These are phyloP conservation scores for Athalia rosae DNA, from an alignment of 2,888 invertebrate genomes.

Conservation along the genomic window DNA sequence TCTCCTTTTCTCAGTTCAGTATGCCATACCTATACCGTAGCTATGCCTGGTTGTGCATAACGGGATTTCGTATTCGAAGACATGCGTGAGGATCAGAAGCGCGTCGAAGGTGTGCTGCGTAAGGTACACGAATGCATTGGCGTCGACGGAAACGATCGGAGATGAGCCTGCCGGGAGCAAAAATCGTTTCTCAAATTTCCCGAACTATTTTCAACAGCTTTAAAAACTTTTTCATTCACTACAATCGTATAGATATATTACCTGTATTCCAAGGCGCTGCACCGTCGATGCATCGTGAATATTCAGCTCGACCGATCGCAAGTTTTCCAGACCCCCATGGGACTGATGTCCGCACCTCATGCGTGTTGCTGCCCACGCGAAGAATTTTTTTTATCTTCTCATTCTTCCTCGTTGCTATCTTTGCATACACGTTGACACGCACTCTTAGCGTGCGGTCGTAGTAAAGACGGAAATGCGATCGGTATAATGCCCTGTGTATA, in stretches of 20 bases:
- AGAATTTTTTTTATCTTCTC: constrained; percentile 10
- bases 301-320: background rate
- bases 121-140: constrained; percentile 51
- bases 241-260: too few species aligned
- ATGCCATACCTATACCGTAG: constrained; percentile 55
- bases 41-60: constrained; percentile 58
- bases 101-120: constrained; percentile 47
- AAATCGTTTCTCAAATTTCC: background rate
- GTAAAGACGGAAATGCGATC: too few species aligned
- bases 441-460: too few species aligned
- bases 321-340: constrained; percentile 12
- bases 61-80: constrained; percentile 63
- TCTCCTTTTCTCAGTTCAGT: constrained; percentile 50
- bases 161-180: background rate
- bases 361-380: background rate
- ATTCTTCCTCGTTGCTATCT: background rate
- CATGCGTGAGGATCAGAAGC: constrained; percentile 50
- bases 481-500: too few species aligned
- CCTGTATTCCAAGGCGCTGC: background rate
- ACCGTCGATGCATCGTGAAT: constrained; percentile 16
- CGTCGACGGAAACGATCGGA: constrained; percentile 47
- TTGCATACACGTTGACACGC: too few species aligned
- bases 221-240: too few species aligned
- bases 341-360: background rate
- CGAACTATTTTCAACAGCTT: background rate